Evolutionary conservation across 2,797 vertebrate genomes (phyloP).

Genomic region (Anguilla anguilla): DNA sequence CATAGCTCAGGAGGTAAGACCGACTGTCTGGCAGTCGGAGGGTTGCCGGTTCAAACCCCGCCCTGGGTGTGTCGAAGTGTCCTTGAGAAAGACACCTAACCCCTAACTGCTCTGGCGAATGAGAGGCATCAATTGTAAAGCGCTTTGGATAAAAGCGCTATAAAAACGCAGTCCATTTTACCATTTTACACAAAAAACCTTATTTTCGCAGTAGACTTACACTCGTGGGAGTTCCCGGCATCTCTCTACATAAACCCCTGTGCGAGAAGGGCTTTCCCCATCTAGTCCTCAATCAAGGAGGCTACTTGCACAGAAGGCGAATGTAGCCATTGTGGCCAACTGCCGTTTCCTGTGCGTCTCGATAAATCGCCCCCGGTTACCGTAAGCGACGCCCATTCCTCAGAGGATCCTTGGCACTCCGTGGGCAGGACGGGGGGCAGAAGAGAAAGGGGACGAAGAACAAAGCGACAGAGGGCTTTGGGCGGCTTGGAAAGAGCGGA

Average conservation of each 20-base stretch:
- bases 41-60: no score
- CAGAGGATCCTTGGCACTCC: background rate
- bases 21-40: no score
- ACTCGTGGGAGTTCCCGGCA: background rate
- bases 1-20: no score
- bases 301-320: background rate
- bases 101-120: no score
- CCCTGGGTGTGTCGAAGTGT: no score
- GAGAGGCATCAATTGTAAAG: no score
- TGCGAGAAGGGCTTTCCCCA: background rate
- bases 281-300: background rate
- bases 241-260: background rate
- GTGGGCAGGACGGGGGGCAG: background rate
- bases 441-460: background rate
- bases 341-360: background rate
- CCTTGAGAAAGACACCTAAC: no score
- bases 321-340: background rate
- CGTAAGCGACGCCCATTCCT: background rate
- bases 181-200: no score
- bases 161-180: no score
- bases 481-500: background rate
- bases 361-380: background rate
- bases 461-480: background rate
- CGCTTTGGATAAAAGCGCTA: no score
- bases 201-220: background rate